Conservation (phyloP, 2,113 vertebrate genomes). For the Centropus bengalensis region DNA sequence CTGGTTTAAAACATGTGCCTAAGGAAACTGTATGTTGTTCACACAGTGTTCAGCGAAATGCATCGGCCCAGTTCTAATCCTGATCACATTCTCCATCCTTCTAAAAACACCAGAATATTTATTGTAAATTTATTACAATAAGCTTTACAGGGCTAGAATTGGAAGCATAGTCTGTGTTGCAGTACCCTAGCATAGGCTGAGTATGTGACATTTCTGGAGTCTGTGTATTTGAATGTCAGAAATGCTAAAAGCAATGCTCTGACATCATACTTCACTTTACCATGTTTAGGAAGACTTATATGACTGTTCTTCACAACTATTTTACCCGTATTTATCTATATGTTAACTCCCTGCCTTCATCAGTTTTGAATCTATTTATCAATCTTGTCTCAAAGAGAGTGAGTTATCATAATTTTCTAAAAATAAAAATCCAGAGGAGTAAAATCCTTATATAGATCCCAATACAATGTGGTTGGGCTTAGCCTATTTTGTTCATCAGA, state of each 20-base stretch:
- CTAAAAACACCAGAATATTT: not conserved
- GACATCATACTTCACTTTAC: not conserved
- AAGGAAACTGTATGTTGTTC: not conserved
- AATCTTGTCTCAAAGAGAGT: not conserved
- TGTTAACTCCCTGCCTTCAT: not conserved
- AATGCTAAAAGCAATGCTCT: not conserved
- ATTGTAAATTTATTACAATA: not conserved
- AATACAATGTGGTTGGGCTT: not conserved
- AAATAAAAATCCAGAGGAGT: not conserved
- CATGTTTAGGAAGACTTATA: not conserved
- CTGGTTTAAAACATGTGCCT: not conserved
- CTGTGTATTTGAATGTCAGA: not conserved
- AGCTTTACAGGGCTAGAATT: not conserved
- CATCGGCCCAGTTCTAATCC: not conserved
- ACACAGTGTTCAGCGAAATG: not conserved
- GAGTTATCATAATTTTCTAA: not conserved
- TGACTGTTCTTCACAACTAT: accelerated
- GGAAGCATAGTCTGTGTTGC: not conserved
- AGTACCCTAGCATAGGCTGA: accelerated
- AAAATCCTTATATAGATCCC: not conserved
- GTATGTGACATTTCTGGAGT: accelerated
- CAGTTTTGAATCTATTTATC: not conserved
- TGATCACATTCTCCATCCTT: not conserved
- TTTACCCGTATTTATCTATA: not conserved
- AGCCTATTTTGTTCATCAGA: not conserved